A percentile compares a stretch with the other conserved stretches of the same genome.
These are phyloP conservation scores for Zoanthus gigantus DNA, from an alignment of 92 coral and sea anemone species.

Conservation along the genomic window DNA sequence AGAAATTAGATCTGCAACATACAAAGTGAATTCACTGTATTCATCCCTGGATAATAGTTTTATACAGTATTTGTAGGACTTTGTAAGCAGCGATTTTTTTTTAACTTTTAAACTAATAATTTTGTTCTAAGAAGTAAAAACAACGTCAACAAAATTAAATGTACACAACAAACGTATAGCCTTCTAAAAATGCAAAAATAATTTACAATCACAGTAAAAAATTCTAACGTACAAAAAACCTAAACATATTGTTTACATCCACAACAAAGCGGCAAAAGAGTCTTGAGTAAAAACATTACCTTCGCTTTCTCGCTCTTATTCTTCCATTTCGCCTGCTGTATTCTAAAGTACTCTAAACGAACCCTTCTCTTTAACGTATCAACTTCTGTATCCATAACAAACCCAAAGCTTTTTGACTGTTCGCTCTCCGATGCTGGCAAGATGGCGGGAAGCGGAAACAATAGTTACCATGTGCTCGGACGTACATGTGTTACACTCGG, in stretches of 20 bases:
- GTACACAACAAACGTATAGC: no score
- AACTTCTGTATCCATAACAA: constrained; percentile 44
- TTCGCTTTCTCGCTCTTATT: constrained; percentile 84
- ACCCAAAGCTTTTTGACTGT: not conserved
- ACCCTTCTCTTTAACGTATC: constrained; percentile 76
- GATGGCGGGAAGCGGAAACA: constrained; percentile 55
- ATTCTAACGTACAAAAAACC: not conserved
- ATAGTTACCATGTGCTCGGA: constrained; percentile 44
- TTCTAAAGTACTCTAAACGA: constrained; percentile 82
- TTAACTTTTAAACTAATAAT: no score
- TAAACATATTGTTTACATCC: constrained; percentile 39
- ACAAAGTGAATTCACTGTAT: no score
- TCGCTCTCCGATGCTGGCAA: not conserved
- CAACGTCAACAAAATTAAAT: no score
- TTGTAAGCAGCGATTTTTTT: no score
- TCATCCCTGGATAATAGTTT: no score
- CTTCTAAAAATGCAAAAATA: not conserved
- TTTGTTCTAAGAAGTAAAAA: no score
- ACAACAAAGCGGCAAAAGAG: not conserved
- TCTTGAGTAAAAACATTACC: constrained; percentile 56
- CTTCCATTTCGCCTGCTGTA: constrained; percentile 73
- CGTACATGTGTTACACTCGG: constrained; percentile 10
- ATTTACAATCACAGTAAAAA: not conserved
- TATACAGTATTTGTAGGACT: no score
- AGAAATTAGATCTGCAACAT: no score